Evolutionary conservation across 64 coral and sea anemone species (phyloP).

Genomic region (Actinia equina): DNA sequence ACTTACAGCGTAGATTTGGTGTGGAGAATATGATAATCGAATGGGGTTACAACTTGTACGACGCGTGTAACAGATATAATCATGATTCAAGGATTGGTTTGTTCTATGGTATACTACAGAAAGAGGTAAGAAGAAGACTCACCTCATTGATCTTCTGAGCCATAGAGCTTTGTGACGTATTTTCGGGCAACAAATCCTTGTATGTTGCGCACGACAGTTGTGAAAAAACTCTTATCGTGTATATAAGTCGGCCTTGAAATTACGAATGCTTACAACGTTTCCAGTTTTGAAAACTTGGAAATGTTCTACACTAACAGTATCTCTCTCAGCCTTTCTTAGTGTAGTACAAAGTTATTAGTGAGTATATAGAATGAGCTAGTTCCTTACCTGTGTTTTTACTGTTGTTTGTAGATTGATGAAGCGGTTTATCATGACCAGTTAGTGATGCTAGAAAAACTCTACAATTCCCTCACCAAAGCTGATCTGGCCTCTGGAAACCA

Average conservation of each 20-base stretch:
- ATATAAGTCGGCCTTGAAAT: no score
- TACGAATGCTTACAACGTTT: no score
- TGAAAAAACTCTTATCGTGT: no score
- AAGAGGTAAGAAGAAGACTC: no score
- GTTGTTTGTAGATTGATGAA: conserved; percentile 76
- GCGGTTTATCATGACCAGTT: conserved; percentile 82
- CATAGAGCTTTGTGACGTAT: no score
- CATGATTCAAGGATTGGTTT: conserved; percentile 92
- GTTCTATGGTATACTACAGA: conserved; percentile 83
- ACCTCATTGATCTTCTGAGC: no score
- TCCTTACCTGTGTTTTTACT: background rate
- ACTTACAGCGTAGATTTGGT: conserved; percentile 89
- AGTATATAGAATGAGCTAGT: background rate
- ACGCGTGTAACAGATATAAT: conserved; percentile 82
- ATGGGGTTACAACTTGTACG: conserved; percentile 94
- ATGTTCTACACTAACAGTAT: no score
- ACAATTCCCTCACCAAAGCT: conserved; percentile 68
- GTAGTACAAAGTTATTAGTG: no score
- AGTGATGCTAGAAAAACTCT: conserved; percentile 82
- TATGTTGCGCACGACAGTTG: no score
- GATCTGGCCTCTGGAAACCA: conserved; percentile 84
- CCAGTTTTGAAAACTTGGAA: no score
- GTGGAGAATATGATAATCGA: conserved; percentile 95
- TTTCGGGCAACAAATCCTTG: no score
- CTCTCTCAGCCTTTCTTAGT: no score